Evolutionary conservation across 2,113 vertebrate genomes (phyloP).

Genomic region (Phrynosoma blainvillii): DNA sequence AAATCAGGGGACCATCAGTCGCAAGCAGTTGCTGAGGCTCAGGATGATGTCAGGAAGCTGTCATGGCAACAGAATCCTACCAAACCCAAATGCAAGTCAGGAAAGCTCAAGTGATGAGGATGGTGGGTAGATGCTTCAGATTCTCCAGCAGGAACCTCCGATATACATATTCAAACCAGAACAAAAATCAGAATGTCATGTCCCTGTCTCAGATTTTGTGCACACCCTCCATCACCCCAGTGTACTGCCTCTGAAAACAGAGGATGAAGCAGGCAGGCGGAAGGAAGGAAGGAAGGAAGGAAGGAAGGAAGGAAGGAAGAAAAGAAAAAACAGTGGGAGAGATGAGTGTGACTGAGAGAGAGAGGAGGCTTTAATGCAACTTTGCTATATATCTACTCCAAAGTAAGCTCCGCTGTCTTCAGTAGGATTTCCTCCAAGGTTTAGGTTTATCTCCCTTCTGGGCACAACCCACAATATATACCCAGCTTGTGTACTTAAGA

Average conservation of each 20-base stretch:
- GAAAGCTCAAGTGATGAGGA: background rate
- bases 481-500: too few relatives aligned
- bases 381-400: too few relatives aligned
- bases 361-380: background rate
- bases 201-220: background rate
- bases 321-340: background rate
- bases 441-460: too few relatives aligned
- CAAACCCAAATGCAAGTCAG: conserved; percentile 14
- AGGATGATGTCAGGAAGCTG: background rate
- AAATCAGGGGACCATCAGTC: background rate
- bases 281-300: too few relatives aligned
- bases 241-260: background rate
- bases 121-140: background rate
- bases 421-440: too few relatives aligned
- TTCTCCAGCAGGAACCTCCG: background rate
- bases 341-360: too few relatives aligned
- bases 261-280: background rate
- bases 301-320: background rate
- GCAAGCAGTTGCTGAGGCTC: background rate
- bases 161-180: background rate
- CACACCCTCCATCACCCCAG: background rate
- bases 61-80: conserved; percentile 24
- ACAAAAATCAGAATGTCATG: too few relatives aligned
- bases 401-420: too few relatives aligned
- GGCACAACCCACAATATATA: too few relatives aligned